Evolutionary conservation across 2,797 vertebrate species (phyloP).

Genomic region (Antennarius maculatus): DNA sequence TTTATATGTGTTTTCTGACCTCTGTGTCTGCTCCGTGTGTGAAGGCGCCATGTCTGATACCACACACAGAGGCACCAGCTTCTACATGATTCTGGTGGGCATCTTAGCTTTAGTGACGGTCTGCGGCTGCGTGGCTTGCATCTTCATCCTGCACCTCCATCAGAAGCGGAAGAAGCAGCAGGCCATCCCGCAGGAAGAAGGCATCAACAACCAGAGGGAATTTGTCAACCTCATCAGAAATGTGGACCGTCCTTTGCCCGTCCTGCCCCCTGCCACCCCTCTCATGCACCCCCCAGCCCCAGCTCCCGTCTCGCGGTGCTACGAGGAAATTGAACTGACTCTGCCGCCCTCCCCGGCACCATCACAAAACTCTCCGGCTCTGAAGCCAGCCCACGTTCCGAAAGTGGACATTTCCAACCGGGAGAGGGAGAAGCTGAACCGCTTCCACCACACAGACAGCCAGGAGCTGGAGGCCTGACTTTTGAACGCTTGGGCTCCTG

Average conservation of each 20-base stretch:
- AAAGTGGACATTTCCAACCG: conserved; percentile 86
- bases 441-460: conserved; percentile 76
- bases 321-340: conserved; percentile 84
- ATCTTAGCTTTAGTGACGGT: conserved; percentile 71
- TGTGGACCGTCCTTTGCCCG: conserved; percentile 69
- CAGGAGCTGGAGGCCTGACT: conserved; percentile 82
- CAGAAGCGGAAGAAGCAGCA: conserved; percentile 76
- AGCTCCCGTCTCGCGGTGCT: conserved; percentile 48
- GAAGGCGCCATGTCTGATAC: conserved; percentile 74
- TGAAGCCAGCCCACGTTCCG: conserved; percentile 71
- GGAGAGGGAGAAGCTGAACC: conserved; percentile 86
- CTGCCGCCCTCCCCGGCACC: conserved; percentile 69
- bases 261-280: conserved; percentile 37
- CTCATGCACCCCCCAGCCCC: conserved; percentile 37
- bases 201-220: conserved; percentile 85
- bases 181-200: conserved; percentile 68
- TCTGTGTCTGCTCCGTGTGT: not conserved
- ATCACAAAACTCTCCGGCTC: conserved; percentile 66
- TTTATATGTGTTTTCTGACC: not conserved
- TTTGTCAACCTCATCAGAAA: conserved; percentile 85
- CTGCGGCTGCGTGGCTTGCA: conserved; percentile 67
- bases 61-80: conserved; percentile 54
- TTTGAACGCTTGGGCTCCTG: conserved; percentile 21
- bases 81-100: conserved; percentile 79
- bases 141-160: conserved; percentile 75